These are phyloP conservation scores for Dermatophagoides farinae DNA, from an alignment of 1,140 invertebrate genomes.

Conservation along the genomic window DNA sequence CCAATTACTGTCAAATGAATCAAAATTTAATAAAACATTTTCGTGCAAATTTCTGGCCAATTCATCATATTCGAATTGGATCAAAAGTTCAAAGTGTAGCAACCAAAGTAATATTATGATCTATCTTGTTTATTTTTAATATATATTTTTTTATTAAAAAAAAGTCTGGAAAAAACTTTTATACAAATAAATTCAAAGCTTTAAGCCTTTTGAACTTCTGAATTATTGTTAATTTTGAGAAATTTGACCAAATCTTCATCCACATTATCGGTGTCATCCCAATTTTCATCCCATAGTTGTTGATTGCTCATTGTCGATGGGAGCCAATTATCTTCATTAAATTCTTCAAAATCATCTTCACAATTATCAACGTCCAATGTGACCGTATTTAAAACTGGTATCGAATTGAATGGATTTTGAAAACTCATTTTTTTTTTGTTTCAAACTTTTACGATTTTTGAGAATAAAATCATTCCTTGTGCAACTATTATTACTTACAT, in stretches of 20 bases:
- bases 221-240: not conserved
- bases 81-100: not conserved
- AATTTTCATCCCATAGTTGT: constrained; percentile 4
- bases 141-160: no score
- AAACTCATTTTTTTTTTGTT: not conserved
- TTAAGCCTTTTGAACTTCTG: constrained; percentile 29
- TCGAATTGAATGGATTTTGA: not conserved
- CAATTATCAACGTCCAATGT: not conserved
- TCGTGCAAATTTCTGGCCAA: not conserved
- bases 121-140: not conserved
- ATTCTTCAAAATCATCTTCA: constrained; percentile 6
- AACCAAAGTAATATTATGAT: not conserved
- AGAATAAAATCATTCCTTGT: not conserved
- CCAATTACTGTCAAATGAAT: not conserved
- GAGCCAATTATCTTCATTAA: not conserved
- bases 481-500: not conserved
- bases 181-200: no score
- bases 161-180: no score
- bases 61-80: not conserved
- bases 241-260: constrained; percentile 3
- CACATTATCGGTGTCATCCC: not conserved
- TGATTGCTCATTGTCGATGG: not conserved
- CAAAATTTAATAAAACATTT: not conserved
- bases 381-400: not conserved
- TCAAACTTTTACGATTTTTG: not conserved